Base-by-base conservation (phyloP, 2,888 invertebrate species). In the Myopa tessellatipennis region DNA sequence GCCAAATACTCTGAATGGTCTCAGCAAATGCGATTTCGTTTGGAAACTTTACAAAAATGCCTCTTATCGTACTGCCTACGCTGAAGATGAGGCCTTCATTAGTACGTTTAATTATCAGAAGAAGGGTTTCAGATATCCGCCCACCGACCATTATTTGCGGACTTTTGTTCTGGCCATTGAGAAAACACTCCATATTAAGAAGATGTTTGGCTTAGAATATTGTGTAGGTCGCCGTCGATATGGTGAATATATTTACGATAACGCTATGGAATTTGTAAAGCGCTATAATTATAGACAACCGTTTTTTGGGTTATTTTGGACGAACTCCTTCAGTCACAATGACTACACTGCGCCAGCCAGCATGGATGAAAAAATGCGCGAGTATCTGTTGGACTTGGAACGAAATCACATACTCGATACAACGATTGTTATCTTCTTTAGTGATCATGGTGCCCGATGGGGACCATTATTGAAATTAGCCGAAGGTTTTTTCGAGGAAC, bases 91-190 rank as follows among this genome's bases (percentile, higher is more conserved):
- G 83, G 90, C 92, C 0, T 82, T 83, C 0, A 92, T 94, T 6
- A 92, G 93, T 67, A 95, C 95, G 0, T 89, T 90, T 70, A 94
- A 94, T 84, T 94, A 92, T 82, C 83, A 90, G 4, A 93, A 93
- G 84, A 90, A 90, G n/a, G 95, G 95, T 0, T 97, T 96, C 84
- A 89, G 90, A 1, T 88, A 91, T 1, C 91, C 92, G 0, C 97
- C 97, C 0, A 94, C 95, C 0, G 95, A 97, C 85, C 95, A 95
- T 83, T 97, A 96, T 82, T 90, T 94, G 79, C 90, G 95, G 65
- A 94, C 96, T 0, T 92, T 94, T 80, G 91, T 94, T 79, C 82
- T 93, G 14, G 94, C 94, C 10, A 91, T 93, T 0, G 93, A 94
- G 86, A 91, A 90, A 69, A 89, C 90, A 77, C 84, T 92, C 0